A percentile compares a stretch with the other conserved stretches of the same genome.
These are phyloP conservation scores for Pandemis heparana DNA, from an alignment of 2,888 invertebrate genomes.

Conservation along the genomic window DNA sequence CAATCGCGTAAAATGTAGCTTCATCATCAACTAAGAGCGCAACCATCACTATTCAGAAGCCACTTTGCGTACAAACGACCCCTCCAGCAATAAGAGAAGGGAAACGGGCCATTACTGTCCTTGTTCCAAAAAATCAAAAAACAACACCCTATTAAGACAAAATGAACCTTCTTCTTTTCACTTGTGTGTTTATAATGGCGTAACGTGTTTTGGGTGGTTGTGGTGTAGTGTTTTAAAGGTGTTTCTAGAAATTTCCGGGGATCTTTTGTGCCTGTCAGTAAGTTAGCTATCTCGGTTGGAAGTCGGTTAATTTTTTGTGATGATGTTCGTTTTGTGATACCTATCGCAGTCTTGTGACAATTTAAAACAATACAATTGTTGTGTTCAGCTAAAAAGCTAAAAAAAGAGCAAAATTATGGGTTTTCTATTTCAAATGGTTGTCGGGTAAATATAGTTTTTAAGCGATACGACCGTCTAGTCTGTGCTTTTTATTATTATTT, in stretches of 20 bases:
- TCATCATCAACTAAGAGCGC: slow-evolving; percentile 24
- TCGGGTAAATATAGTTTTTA: too few relatives aligned
- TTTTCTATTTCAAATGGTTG: too few relatives aligned
- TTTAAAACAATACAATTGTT: too few relatives aligned
- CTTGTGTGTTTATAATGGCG: neutral
- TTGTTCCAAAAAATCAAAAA: slow-evolving; percentile 21
- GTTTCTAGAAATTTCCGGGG: slow-evolving; percentile 14
- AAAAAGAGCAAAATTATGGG: too few relatives aligned
- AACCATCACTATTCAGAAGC: slow-evolving; percentile 42
- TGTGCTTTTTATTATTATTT: too few relatives aligned
- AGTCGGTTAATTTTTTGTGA: neutral
- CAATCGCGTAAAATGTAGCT: too few relatives aligned
- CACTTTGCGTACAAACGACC: slow-evolving; percentile 41
- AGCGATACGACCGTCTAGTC: too few relatives aligned
- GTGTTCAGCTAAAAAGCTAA: too few relatives aligned
- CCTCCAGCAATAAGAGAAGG: slow-evolving; percentile 41
- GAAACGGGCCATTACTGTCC: slow-evolving; percentile 40
- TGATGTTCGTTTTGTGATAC: too few relatives aligned
- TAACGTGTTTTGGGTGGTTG: neutral
- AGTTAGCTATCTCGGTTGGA: slow-evolving; percentile 10
- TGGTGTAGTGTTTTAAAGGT: neutral
- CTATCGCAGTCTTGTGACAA: neutral
- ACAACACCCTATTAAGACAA: neutral
- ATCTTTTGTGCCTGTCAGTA: slow-evolving; percentile 17
- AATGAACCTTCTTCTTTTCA: neutral